A percentile compares a stretch with the other conserved stretches of the same genome.
phyloP scores from a whole-genome alignment of 2,113 vertebrate genomes.

The Percopsis transmontana region DNA sequence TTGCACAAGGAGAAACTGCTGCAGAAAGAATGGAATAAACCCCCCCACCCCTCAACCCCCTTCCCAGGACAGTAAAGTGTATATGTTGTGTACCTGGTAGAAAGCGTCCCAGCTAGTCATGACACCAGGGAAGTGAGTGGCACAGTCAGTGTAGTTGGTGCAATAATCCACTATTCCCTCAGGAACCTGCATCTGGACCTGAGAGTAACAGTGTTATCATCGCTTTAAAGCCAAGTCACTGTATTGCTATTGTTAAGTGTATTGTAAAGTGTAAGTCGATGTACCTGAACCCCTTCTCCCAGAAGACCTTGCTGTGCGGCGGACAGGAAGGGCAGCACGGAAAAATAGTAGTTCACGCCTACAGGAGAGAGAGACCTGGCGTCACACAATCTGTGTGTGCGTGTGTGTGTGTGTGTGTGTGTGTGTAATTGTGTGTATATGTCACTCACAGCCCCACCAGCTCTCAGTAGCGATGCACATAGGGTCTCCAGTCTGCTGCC shows the following conservation, averaged over 20 bases:
- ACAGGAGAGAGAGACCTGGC: neutral
- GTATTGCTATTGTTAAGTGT: neutral
- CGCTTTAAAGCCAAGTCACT: neutral
- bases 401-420: neutral
- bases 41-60: too few species aligned
- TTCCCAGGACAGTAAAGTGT: too few species aligned
- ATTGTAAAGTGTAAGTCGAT: neutral
- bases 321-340: constrained; percentile 71
- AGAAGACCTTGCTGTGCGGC: constrained; percentile 65
- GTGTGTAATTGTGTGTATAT: neutral
- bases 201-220: neutral
- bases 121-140: constrained; percentile 44
- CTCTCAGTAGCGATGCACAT: constrained; percentile 70
- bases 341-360: constrained; percentile 72
- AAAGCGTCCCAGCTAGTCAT: constrained; percentile 71
- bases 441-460: constrained; percentile 74
- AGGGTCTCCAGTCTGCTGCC: constrained; percentile 50
- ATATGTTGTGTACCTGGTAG: constrained; percentile 54
- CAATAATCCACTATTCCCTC: constrained; percentile 55
- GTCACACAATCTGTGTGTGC: neutral
- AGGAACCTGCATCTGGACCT: constrained; percentile 64
- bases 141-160: constrained; percentile 59
- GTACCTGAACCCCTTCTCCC: constrained; percentile 48
- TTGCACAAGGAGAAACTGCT: too few species aligned
- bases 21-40: too few species aligned